Base-by-base conservation (phyloP, 2,888 invertebrate species). In the Heteropelma amictum region DNA sequence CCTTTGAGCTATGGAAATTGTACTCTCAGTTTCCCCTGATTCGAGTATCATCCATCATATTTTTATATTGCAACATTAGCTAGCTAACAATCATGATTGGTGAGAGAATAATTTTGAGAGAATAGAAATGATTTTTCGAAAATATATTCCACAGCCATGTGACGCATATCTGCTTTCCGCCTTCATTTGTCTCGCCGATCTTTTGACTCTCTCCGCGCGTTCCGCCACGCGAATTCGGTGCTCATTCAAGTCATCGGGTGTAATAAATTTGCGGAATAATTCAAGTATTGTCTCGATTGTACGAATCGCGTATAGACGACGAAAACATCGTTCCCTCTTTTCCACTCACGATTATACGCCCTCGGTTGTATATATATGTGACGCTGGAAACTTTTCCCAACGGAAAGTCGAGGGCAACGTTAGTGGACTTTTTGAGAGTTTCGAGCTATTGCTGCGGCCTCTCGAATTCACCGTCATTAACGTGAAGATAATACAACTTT, bases 391-490 rank as follows among this genome's bases (percentile, higher is more conserved):
- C 33, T 58, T 72, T 51, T 60, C 8, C 42, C 40, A 42, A 61
- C 21, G 26, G 19, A 33, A 61, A 54, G 26, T 51, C 19, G 26
- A 6, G 47, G 30, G 21, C 14, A 42, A 19, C 6, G 23, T 8
- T 23, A 14, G 35, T 23, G 23, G 47, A 72, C 61, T 72, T 67
- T 54, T 38, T 56, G 38, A 7, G 53, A 74, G 64, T 70, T 64
- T 54, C 38, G 60, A 72, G 65, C 60, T 45, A 21, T 28, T 23
- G 28, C 56, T 17, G 17, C 28, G 33, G n/a, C 26, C 64, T 38
- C 53, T 65, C 26, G 60, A 65, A 70, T 70, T 70, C 26, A 19
- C 47, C 47, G 26, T 65, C 60, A 69, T 70, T 65, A 65, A 70
- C 47, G 54, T 64, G 63, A 33, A 45, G 35, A 58, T 56, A 65